Base-by-base conservation (phyloP, 2,113 vertebrate species). In the human (Homo sapiens) region DNA sequence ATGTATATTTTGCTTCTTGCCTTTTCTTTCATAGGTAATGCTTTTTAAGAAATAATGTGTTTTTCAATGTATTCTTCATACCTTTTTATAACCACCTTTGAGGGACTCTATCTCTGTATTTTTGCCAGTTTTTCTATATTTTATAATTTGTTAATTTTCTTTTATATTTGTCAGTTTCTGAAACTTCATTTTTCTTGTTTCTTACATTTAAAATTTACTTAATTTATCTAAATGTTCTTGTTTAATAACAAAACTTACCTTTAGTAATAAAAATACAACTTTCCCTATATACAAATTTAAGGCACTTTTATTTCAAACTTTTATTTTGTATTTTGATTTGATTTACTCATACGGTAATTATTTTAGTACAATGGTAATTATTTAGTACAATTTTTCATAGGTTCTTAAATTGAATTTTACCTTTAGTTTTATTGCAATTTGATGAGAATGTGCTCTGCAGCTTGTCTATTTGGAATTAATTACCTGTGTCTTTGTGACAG, bases 361-460 rank as follows among this genome's bases (percentile, higher is more conserved):
- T 73, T 96, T 94, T 78, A 93, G 55, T 40, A 92, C 35, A 94
- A 14, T 84, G 6, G 52, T n/a, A n/a, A n/a, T n/a, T n/a, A n/a
- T n/a, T n/a, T n/a, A n/a, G n/a, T n/a, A n/a, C n/a, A n/a, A n/a
- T n/a, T n/a, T 48, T 93, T 76, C 55, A 48, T 32, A 16, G 7
- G 43, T 64, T 30, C 40, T 79, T 91, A 68, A 86, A 76, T 50
- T 27, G 20, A 80, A 70, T 7, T 43, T 81, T 35, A 50, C 23
- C 7, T 93, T 4, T 7, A 52, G 13, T 76, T 75, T 84, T 75
- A 43, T 52, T 72, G 35, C 2, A 89, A 64, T 89, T 89, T 92
- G 8, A 82, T 93, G 32, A 76, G 40, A 76, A 85, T 72, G 43
- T 38, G 38, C 40, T 96, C 64, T 64, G 17, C 20, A 64, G 27